Percentiles rank a stretch among this genome's conserved stretches.
phyloP scores from a whole-genome alignment of 1,140 invertebrate genomes.

The Tachypleus tridentatus region DNA sequence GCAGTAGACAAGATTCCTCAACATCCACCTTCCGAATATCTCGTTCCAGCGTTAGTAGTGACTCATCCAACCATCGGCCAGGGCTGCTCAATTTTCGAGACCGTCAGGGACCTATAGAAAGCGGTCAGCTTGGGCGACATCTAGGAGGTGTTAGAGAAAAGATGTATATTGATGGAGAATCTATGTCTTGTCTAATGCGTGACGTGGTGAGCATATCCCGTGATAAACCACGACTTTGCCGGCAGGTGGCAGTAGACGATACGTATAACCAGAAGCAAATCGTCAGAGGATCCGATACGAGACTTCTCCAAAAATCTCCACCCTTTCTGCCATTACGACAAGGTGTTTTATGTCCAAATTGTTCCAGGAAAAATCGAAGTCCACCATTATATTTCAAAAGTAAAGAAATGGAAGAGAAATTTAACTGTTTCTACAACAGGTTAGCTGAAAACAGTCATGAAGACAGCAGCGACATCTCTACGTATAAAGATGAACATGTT shows the following conservation, averaged over 20 bases:
- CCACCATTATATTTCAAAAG: slow-evolving; percentile 14
- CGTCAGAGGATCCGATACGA: background rate
- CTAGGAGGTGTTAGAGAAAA: background rate
- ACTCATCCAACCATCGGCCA: background rate
- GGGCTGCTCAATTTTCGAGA: background rate
- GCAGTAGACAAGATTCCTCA: slow-evolving; percentile 16
- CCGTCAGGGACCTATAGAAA: background rate
- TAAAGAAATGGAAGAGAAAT: slow-evolving; percentile 24
- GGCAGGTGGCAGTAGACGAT: slow-evolving; percentile 21
- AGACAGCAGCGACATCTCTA: slow-evolving; percentile 21
- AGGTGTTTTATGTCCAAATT: slow-evolving; percentile 18
- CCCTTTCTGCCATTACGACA: background rate
- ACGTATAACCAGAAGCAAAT: background rate
- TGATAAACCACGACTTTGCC: slow-evolving; percentile 22
- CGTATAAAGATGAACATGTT: slow-evolving; percentile 22
- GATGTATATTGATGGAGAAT: background rate
- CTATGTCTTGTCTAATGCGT: background rate
- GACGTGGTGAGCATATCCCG: slow-evolving; percentile 1
- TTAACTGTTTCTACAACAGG: slow-evolving; percentile 24
- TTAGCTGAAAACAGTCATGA: slow-evolving; percentile 22
- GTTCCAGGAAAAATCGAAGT: slow-evolving; percentile 16
- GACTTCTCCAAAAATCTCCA: background rate
- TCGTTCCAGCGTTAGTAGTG: slow-evolving; percentile 18
- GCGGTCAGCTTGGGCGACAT: background rate
- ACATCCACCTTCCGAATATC: slow-evolving; percentile 19